Base-by-base conservation (phyloP, 2,113 vertebrate genomes). In the Emydura subglobosa region DNA sequence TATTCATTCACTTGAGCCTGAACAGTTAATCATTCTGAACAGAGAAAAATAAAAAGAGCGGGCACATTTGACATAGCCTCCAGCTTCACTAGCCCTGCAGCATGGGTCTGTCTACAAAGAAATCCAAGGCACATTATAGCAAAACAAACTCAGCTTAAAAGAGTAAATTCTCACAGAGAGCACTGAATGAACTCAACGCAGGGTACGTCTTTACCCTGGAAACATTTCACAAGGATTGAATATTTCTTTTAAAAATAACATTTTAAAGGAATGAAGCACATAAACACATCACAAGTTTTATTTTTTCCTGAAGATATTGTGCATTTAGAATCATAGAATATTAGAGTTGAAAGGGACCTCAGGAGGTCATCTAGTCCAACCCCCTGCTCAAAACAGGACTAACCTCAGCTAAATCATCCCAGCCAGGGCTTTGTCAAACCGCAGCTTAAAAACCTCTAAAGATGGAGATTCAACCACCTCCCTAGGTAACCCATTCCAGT, bases 211-310 rank as follows among this genome's bases (percentile, higher is more conserved):
- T 80, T 12, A 25, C 21, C 21, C 25, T 80, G 72, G 49, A 93
- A 86, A 83, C 0, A 0, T 7, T 49, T 84, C 76, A 31, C 17
- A 17, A 1, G 3, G 10, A 53, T 5, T 55, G 42, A 81, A 11
- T 80, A n/a, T 16, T 83, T 34, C 51, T 51, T 59, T 5, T 19
- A 53, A 61, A 55, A 65, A 83, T 82, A 42, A 10, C 24, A 55
- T 25, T 78, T 78, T 25, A 68, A 44, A 11, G 6, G 6, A 82
- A 47, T 4, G 1, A 83, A 80, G 54, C 1, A 2, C 8, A 59
- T 59, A 55, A 84, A 76, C 53, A 79, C 12, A 5, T 57, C 68
- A 27, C 39, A 42, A 47, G 25, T 78, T 47, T 44, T 14, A 47
- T 78, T 78, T 78, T 42, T 39, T 78, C 44, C 39, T 29, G 11